Evolutionary conservation across 2,797 vertebrate genomes (phyloP).

Genomic region (Darevskia nairensis): DNA sequence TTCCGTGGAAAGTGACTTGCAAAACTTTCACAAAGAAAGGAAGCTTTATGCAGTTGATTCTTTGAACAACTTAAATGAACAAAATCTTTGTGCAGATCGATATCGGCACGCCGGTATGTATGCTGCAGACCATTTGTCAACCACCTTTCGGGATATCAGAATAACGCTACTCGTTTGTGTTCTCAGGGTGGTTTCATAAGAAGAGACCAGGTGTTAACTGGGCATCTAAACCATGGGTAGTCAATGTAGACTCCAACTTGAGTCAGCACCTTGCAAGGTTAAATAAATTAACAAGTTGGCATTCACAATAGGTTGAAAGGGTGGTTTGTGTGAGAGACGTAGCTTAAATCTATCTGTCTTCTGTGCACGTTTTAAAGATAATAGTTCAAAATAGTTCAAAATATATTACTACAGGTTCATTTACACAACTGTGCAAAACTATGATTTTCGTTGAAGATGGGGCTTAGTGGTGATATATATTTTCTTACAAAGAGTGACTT

Average conservation of each 20-base stretch:
- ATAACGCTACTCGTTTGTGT: neutral
- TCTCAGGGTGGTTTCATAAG: neutral
- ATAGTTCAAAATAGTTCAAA: neutral
- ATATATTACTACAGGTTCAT: neutral
- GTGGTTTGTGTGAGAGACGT: neutral
- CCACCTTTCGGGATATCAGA: slow-evolving; percentile 3
- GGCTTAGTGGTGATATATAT: neutral
- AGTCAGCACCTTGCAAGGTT: neutral
- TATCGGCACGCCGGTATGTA: slow-evolving; percentile 70
- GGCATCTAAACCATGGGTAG: neutral
- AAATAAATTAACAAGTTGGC: slow-evolving; percentile 20
- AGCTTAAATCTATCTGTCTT: slow-evolving; percentile 11
- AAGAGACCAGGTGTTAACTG: neutral
- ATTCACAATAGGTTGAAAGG: neutral
- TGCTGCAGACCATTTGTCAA: neutral
- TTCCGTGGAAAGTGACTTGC: slow-evolving; percentile 64
- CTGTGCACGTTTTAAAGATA: neutral
- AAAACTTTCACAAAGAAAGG: slow-evolving; percentile 65
- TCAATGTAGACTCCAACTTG: neutral
- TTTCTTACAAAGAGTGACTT: neutral
- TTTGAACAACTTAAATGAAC: slow-evolving; percentile 82
- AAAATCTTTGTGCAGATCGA: slow-evolving; percentile 70
- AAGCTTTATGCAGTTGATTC: slow-evolving; percentile 82
- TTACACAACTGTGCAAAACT: neutral
- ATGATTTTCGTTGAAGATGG: neutral